Base-by-base conservation (phyloP, 2,797 vertebrate species). In the Limosa lapponica region DNA sequence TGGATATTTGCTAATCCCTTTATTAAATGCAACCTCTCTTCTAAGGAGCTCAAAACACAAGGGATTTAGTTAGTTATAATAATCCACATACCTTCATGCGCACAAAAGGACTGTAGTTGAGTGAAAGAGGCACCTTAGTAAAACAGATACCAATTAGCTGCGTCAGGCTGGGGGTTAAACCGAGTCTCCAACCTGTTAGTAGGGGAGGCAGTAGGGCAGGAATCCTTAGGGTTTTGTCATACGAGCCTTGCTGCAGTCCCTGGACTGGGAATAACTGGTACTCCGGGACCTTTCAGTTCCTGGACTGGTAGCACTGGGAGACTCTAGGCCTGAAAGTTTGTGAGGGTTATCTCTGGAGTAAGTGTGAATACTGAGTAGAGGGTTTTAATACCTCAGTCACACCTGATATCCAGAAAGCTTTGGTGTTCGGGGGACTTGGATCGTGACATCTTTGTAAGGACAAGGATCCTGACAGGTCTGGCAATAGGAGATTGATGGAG, bases 1-100 rank as follows among this genome's bases (percentile, higher is more conserved):
- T 82, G 64, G 43, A 32, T 88, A 58, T 77, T 77, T 83, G 36
- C 52, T 93, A 86, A 91, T 82, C 43, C 39, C 30, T 70, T 75
- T 59, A 57, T 82, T 7, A 87, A 94, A 82, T 62, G 46, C 55
- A 75, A 0, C 18, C 18, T 69, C 70, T 92, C 39, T 81, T 89
- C 49, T 54, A 48, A 90, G 77, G 44, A 87, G 52, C 44, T 90
- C 12, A 27, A 37, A 90, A 49, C 36, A 48, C 1, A 1, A 81
- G 30, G 24, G 44, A 54, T 49, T 90, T 55, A 27, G 61, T 85
- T 25, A 49, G 58, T 49, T 6, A 1, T 1, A 48, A 43, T 44
- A 44, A 20, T 34, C 22, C 25, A 25, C 22, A 5, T 48, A 19
- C 8, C 10, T 11, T 44, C 2, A 0, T 34, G 41, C 8, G 5